Evolutionary conservation across 2,113 vertebrate species (phyloP), one percentile per base, ranked within the genome.

Genomic region (Anas platyrhynchos): DNA sequence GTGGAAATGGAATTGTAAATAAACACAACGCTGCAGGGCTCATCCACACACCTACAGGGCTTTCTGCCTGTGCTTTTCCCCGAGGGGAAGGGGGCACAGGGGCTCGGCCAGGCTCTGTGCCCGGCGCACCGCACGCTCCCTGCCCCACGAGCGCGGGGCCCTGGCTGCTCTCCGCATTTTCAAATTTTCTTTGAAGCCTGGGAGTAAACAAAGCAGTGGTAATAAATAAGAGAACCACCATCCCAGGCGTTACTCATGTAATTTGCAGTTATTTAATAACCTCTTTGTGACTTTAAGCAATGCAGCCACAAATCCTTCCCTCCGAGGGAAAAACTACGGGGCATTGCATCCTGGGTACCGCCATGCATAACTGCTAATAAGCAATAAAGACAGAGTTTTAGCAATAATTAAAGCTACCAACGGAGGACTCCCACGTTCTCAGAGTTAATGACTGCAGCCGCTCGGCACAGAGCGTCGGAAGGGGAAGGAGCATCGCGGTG

Each of bases 361-460:
- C 88, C 56, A 4, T 21, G 86, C 79, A 3, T 63, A 96, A 82
- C 94, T 77, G 96, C 92, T 97, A 95, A 97, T 84, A 95, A 97
- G 97, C 91, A 94, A 93, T 93, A 46, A 55, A 87, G 91, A 82
- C 74, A 3, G 10, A 89, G 71, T 46, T 95, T 93, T 91, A 94
- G 97, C 89, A 91, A 74, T 94, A 97, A 98, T 97, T 97, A 97
- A 97, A 95, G 79, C 94, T 93, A 87, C 94, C 93, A 18, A 14
- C 41, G 11, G 90, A 43, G 74, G 95, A 85, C 87, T 93, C 93
- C 95, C 88, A 25, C 50, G 36, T 84, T 85, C 91, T 43, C 29
- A 2, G 93, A 18, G 68, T 68, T 92, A 87, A 86, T 29, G 85
- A 46, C 22, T 59, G 93, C 94, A 83, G 95, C 80, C 62, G 7